Conservation (phyloP, 2,888 invertebrate species). For the Plagiodera versicolora region DNA sequence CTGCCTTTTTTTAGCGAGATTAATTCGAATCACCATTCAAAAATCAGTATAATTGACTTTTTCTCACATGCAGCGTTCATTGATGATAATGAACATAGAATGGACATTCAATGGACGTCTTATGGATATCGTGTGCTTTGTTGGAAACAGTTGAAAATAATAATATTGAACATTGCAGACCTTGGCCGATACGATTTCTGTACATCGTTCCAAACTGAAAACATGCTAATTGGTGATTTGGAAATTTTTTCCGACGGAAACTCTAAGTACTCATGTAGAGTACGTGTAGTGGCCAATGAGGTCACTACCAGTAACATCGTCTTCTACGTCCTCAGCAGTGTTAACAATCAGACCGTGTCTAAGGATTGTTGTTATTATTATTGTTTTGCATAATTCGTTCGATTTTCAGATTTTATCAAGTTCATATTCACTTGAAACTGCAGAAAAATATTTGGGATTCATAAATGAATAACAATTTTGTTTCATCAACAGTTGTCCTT, state of each 20-base stretch:
- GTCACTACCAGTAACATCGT: constrained; percentile 16
- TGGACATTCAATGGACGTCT: no score
- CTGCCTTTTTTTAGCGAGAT: no score
- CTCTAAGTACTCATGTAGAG: neutral
- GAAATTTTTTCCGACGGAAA: neutral
- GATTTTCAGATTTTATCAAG: no score
- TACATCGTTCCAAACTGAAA: neutral
- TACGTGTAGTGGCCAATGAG: neutral
- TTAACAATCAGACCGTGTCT: constrained; percentile 38
- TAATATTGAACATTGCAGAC: neutral
- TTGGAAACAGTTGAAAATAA: no score
- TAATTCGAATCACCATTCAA: no score
- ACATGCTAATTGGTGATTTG: neutral
- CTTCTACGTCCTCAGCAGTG: constrained; percentile 34
- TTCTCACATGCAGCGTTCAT: no score
- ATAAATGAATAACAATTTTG: no score
- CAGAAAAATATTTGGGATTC: no score
- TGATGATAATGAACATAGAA: no score
- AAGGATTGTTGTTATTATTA: constrained; percentile 8
- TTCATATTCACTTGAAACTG: no score
- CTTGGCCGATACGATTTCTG: neutral
- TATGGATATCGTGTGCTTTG: no score
- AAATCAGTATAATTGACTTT: no score
- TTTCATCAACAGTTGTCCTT: neutral
- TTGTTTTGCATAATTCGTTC: neutral